A percentile compares a stretch with the other conserved stretches of the same genome.
phyloP scores from a whole-genome alignment of 1,140 invertebrate species.

The Drosophila fuyamai region DNA sequence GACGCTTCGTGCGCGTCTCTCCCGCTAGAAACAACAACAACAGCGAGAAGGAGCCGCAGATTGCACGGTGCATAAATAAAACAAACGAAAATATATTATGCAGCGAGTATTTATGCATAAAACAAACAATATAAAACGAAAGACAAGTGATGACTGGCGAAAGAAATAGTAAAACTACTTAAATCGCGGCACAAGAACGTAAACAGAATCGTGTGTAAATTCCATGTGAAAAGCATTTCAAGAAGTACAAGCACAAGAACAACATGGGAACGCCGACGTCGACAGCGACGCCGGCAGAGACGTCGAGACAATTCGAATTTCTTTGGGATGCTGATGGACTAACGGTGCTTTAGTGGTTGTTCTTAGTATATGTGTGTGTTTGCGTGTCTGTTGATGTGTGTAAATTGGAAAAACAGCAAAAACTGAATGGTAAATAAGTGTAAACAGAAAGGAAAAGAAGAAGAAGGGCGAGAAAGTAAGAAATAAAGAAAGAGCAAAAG shows the following conservation, averaged over 20 bases:
- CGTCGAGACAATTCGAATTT: slow-evolving; percentile 32
- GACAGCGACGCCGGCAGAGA: slow-evolving; percentile 8
- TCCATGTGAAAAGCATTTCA: slow-evolving; percentile 5
- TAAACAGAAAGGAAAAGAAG: slow-evolving; percentile 16
- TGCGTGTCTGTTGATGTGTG: slow-evolving; percentile 6
- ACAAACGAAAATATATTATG: slow-evolving; percentile 9
- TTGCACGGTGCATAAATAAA: slow-evolving; percentile 18
- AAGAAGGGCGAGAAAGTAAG: neutral
- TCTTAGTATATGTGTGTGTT: slow-evolving; percentile 8
- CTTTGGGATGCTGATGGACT: slow-evolving; percentile 50
- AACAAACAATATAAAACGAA: neutral
- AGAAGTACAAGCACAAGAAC: slow-evolving; percentile 20
- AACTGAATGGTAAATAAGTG: slow-evolving; percentile 32
- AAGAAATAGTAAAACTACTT: slow-evolving; percentile 14
- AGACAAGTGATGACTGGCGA: slow-evolving; percentile 1
- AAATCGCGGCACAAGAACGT: slow-evolving; percentile 28
- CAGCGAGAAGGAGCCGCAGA: neutral
- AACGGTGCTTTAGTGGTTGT: slow-evolving; percentile 31
- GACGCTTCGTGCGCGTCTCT: slow-evolving; percentile 18
- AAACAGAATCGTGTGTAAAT: slow-evolving; percentile 39
- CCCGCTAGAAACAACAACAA: neutral
- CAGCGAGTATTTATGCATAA: neutral
- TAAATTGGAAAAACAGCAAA: slow-evolving; percentile 25
- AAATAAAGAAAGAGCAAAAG: neutral
- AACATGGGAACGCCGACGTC: slow-evolving; percentile 1